Conservation (phyloP, 2,888 invertebrate genomes). For the Adelognathus sp. region DNA sequence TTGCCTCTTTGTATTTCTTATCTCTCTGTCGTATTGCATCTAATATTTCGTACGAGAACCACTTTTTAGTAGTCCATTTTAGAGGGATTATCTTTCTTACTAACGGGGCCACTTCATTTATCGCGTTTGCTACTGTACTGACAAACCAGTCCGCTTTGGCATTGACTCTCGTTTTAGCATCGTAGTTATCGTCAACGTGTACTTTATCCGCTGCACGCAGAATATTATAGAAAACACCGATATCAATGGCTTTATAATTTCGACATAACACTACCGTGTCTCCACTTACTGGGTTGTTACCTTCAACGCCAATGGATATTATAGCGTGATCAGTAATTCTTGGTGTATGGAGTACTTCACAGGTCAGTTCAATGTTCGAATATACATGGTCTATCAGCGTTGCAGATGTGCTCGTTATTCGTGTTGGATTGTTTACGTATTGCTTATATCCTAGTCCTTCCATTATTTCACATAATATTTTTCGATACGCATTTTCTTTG, state of each 20-base stretch:
- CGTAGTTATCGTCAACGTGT: neutral
- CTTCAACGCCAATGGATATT: neutral
- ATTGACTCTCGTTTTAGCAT: neutral
- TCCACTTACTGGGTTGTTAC: neutral
- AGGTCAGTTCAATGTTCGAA: conserved; percentile 2
- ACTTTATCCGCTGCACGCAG: neutral
- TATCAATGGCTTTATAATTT: neutral
- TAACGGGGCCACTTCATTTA: neutral
- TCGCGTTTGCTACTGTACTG: neutral
- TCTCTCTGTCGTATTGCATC: neutral
- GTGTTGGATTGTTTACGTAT: conserved; percentile 19
- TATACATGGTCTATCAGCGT: conserved; percentile 42
- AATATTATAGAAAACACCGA: neutral
- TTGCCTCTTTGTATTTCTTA: neutral
- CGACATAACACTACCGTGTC: neutral
- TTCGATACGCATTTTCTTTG: conserved; percentile 34
- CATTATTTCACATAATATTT: conserved; percentile 14
- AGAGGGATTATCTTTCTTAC: neutral
- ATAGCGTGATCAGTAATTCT: conserved; percentile 10
- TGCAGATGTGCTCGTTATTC: conserved; percentile 26
- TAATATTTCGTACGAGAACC: neutral
- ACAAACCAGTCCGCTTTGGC: neutral
- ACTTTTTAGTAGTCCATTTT: neutral
- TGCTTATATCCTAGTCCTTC: conserved; percentile 31
- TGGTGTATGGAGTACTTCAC: conserved; percentile 3